A percentile compares a stretch with the other conserved stretches of the same genome.
Evolutionary conservation across 2,797 vertebrate genomes (phyloP).

Genomic region (Gobio occitaniae): DNA sequence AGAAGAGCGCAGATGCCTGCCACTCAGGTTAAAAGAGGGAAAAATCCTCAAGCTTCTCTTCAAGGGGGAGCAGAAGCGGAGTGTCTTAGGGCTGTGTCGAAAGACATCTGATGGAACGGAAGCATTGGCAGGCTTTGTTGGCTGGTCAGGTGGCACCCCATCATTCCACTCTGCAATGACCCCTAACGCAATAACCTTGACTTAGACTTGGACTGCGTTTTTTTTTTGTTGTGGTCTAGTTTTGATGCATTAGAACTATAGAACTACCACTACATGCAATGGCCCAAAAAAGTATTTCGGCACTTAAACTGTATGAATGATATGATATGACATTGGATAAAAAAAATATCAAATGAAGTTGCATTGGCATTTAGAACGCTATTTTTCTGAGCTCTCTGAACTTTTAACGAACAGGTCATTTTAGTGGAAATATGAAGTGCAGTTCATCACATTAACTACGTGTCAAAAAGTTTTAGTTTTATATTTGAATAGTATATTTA

Average conservation of each 20-base stretch:
- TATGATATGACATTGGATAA: not conserved
- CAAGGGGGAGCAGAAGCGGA: conserved; percentile 67
- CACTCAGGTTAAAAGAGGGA: conserved; percentile 69
- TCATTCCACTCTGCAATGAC: conserved; percentile 64
- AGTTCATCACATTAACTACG: not conserved
- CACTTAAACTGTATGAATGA: not conserved
- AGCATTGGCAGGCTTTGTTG: conserved; percentile 72
- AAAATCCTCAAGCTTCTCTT: conserved; percentile 55
- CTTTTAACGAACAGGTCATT: not conserved
- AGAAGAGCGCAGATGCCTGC: conserved; percentile 69
- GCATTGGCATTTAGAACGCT: not conserved
- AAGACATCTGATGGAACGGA: conserved; percentile 72
- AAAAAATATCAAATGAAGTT: not conserved
- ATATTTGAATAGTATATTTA: not conserved
- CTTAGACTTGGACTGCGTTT: conserved; percentile 30
- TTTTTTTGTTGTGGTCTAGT: not conserved
- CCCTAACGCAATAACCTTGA: conserved; percentile 54
- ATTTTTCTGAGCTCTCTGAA: not conserved
- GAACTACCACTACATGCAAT: too few species aligned
- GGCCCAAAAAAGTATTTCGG: not conserved
- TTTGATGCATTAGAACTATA: not conserved
- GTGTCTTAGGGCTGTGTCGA: conserved; percentile 68
- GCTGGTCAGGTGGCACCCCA: conserved; percentile 71
- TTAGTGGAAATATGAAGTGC: not conserved
- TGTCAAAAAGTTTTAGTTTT: not conserved